Base-by-base conservation (phyloP, 2,888 invertebrate genomes). In the Leptarthrus brevirostris region DNA sequence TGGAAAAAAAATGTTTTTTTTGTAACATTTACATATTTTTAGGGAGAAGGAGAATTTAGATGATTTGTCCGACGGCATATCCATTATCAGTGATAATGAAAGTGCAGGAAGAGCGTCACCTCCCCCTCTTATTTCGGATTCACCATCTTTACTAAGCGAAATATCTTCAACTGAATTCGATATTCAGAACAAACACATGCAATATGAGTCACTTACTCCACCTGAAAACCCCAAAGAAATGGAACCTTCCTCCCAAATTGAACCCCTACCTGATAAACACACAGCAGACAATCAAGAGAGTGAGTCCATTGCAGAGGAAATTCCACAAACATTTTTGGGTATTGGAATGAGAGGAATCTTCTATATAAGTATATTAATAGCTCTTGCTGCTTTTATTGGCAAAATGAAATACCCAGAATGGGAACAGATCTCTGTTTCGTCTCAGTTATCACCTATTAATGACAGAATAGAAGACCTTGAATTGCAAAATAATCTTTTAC, bases 51-150 rank as follows among this genome's bases (percentile, higher is more conserved):
- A 53, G 3, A 76, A 76, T n/a, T 26, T 66, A 18, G 84, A 84
- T 64, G 84, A 84, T 70, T 76, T 83, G n/a, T 84, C 84, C 6
- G 84, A 84, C 79, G 84, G 83, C 47, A 83, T 84, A 49, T 84
- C 84, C 8, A 81, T 84, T 24, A 84, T 84, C n/a, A 84, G 84
- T 76, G 83, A 84, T 56, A 82, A 81, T 75, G 84, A 84, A 64
- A 83, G 83, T 77, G 80, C 80, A n/a, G 84, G 81, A 14, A 80
- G 83, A 20, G 64, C 81, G 10, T 81, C 83, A 1, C 83, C 84
- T 12, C 80, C 82, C 77, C 80, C 52, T 24, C 34, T 34, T 18
- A 3, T 20, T 6, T 26, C 6, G 12, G 6, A 22, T 18, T 10
- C 8, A 16, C 4, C 40, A 16, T 12, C 40, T 12, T n/a, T 40